A percentile compares a stretch with the other conserved stretches of the same genome.
These are phyloP conservation scores for Caranx melampygus DNA, from an alignment of 2,113 vertebrate genomes.

Conservation along the genomic window DNA sequence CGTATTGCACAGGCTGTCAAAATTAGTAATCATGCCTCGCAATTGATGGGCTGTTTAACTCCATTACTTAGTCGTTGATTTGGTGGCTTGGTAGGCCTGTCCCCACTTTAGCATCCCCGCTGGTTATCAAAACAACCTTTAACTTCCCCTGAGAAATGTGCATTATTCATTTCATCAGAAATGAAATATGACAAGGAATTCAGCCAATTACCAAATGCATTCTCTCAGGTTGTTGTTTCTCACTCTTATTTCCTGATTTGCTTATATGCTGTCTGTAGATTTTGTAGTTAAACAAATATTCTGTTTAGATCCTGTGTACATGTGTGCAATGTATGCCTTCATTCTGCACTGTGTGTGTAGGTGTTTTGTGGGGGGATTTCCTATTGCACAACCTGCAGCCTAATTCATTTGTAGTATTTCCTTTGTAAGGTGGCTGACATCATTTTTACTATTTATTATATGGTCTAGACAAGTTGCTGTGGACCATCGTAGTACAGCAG, in stretches of 20 bases:
- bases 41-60: neutral
- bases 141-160: neutral
- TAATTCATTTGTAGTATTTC: constrained; percentile 10
- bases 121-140: neutral
- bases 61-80: neutral
- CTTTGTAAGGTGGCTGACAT: neutral
- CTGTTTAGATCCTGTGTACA: neutral
- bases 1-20: neutral
- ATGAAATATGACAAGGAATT: neutral
- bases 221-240: neutral
- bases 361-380: constrained; percentile 35
- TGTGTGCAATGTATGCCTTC: neutral
- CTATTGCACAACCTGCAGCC: neutral
- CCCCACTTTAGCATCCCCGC: neutral
- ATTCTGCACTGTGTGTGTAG: neutral
- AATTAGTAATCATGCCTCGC: neutral
- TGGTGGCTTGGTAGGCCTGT: neutral
- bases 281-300: neutral
- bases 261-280: neutral
- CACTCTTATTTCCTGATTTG: neutral
- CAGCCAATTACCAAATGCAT: neutral
- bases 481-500: too few species aligned
- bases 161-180: neutral
- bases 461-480: too few species aligned
- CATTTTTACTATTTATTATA: too few species aligned